Evolutionary conservation across 2,113 vertebrate genomes (phyloP).

Genomic region (Neodon shergylaensis): DNA sequence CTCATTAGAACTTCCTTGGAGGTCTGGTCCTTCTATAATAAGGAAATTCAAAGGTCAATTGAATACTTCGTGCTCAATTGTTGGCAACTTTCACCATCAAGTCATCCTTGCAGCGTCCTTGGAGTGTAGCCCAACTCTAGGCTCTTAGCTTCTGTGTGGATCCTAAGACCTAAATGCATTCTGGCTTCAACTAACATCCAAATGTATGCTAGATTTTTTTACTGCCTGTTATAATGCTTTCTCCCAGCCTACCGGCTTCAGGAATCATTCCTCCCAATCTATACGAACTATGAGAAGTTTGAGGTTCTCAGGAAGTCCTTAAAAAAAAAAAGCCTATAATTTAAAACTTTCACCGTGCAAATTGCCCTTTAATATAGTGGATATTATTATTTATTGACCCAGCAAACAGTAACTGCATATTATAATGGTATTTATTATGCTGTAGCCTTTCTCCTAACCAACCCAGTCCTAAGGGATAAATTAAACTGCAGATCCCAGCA

Average conservation of each 20-base stretch:
- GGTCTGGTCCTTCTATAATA: conserved; percentile 33
- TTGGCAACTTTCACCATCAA: not conserved
- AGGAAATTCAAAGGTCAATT: conserved; percentile 61
- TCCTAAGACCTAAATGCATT: conserved; percentile 5
- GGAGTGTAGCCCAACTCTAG: conserved; percentile 16
- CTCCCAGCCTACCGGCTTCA: not conserved
- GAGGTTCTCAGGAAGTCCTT: not conserved
- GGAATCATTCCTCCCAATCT: not conserved
- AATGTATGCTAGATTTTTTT: not conserved
- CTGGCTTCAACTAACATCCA: not conserved
- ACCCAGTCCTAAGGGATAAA: not conserved
- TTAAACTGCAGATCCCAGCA: not conserved
- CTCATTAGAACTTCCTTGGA: conserved; percentile 45
- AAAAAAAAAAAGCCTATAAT: not conserved
- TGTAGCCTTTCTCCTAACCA: not conserved
- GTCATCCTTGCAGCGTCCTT: not conserved
- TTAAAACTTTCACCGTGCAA: conserved; percentile 12
- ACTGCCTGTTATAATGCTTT: not conserved
- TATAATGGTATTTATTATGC: not conserved
- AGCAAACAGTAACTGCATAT: not conserved
- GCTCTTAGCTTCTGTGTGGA: not conserved
- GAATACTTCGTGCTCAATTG: conserved; percentile 33
- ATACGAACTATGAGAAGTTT: not conserved
- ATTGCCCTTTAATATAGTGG: not conserved
- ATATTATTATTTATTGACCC: not conserved